A percentile compares a stretch with the other conserved stretches of the same genome.
These are phyloP conservation scores for Mastomys natalensis DNA, from an alignment of 2,113 vertebrate genomes.

Conservation along the genomic window DNA sequence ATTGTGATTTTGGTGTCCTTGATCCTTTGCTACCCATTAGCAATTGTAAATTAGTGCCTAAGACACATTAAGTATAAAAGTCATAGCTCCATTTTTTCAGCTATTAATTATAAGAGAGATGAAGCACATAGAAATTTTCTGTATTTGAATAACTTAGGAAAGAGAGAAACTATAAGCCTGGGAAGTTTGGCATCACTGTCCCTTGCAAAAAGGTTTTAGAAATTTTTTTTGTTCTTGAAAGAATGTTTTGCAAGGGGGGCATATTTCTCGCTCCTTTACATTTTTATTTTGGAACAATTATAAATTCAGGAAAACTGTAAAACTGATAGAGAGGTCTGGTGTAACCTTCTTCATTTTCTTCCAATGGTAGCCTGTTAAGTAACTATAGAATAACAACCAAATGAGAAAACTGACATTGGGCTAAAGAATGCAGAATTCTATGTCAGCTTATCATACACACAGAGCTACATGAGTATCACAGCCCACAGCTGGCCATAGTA, in stretches of 20 bases:
- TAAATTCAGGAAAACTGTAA: neutral
- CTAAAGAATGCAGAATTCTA: neutral
- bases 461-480: neutral
- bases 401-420: neutral
- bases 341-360: neutral
- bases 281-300: slow-evolving; percentile 7
- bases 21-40: slow-evolving; percentile 42
- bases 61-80: neutral
- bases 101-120: slow-evolving; percentile 51
- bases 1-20: slow-evolving; percentile 60
- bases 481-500: neutral
- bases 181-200: neutral
- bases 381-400: neutral
- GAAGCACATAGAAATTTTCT: neutral
- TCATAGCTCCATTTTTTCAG: slow-evolving; percentile 22
- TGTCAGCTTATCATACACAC: neutral
- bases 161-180: neutral
- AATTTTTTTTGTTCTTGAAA: neutral
- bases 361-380: neutral
- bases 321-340: neutral
- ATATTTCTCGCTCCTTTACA: neutral
- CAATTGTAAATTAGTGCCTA: slow-evolving; percentile 33
- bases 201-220: neutral
- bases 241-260: neutral
- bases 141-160: slow-evolving; percentile 9